These are phyloP conservation scores for Pyxicephalus adspersus DNA, from an alignment of 2,113 vertebrate genomes.

Conservation along the genomic window DNA sequence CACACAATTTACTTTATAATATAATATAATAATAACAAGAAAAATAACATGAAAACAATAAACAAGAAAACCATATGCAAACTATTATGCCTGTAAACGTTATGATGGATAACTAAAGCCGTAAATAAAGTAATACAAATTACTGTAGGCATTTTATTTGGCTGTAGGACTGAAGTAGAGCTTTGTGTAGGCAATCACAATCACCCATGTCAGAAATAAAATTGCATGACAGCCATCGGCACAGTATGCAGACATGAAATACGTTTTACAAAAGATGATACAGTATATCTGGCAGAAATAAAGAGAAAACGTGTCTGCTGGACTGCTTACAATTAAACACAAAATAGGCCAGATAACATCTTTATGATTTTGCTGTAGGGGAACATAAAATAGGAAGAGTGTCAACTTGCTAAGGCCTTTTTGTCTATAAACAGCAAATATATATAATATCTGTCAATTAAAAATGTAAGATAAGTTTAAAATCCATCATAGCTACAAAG, in stretches of 20 bases:
- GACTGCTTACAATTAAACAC: conserved; percentile 3
- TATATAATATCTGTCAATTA: not conserved
- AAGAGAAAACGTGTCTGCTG: conserved; percentile 6
- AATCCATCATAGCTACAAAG: too few species aligned
- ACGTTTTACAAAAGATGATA: not conserved
- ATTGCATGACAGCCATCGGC: not conserved
- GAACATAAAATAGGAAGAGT: conserved; percentile 61
- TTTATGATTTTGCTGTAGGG: conserved; percentile 13
- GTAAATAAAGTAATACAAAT: not conserved
- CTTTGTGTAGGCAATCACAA: conserved; percentile 12
- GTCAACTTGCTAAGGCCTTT: conserved; percentile 25
- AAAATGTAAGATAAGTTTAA: not conserved
- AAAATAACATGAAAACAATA: too few species aligned
- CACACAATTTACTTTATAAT: too few species aligned
- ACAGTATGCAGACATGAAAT: not conserved
- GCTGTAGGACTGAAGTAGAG: not conserved
- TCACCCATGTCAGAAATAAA: conserved; percentile 24
- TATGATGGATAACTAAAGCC: too few species aligned
- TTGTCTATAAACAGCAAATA: not conserved
- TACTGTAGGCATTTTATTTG: not conserved
- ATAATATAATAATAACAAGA: too few species aligned
- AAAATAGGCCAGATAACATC: conserved; percentile 3
- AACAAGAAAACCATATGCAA: too few species aligned
- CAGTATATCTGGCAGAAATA: not conserved
- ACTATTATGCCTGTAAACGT: too few species aligned